Evolutionary conservation across 1,140 invertebrate genomes (phyloP), one percentile per base, ranked within the genome.

Genomic region (Aethina tumida): DNA sequence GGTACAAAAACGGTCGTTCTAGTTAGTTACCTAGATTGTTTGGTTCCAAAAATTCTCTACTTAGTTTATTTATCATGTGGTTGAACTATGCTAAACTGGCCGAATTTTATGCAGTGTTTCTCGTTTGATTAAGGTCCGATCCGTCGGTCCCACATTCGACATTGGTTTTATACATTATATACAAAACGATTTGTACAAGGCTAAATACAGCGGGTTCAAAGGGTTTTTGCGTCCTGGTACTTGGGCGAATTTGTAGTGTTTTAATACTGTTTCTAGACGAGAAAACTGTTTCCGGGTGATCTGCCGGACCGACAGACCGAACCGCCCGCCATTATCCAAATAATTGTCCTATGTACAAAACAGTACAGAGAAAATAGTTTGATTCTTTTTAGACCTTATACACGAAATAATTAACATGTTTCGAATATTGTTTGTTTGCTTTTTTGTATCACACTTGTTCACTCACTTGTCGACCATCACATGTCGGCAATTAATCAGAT

Each of bases 341-440:
- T n/a, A n/a, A 45, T 22, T 39, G 47, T 49, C 41, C 47, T 59
- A 61, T 61, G 38, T 61, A 61, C 56, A 59, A 59, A 24, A 57
- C 53, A 59, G 52, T 61, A 60, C 57, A 61, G 38, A 45, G 45
- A 49, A 54, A 59, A 56, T 56, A 55, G 45, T 59, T 61, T 61
- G 57, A 61, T 61, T n/a, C n/a, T n/a, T n/a, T n/a, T 59, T 58
- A 58, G 54, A 58, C 56, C 55, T 58, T 57, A n/a, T n/a, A n/a
- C n/a, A n/a, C n/a, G n/a, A n/a, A n/a, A n/a, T n/a, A n/a, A n/a
- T n/a, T n/a, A n/a, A n/a, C n/a, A n/a, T n/a, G n/a, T n/a, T n/a
- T n/a, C n/a, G n/a, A n/a, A n/a, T n/a, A n/a, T n/a, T n/a, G n/a
- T n/a, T n/a, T n/a, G n/a, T n/a, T n/a, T n/a, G n/a, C 39, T 47